Percentiles rank a stretch among this genome's conserved stretches.
Conservation (phyloP, 2,888 invertebrate genomes). For the Lysandra bellargus region DNA sequence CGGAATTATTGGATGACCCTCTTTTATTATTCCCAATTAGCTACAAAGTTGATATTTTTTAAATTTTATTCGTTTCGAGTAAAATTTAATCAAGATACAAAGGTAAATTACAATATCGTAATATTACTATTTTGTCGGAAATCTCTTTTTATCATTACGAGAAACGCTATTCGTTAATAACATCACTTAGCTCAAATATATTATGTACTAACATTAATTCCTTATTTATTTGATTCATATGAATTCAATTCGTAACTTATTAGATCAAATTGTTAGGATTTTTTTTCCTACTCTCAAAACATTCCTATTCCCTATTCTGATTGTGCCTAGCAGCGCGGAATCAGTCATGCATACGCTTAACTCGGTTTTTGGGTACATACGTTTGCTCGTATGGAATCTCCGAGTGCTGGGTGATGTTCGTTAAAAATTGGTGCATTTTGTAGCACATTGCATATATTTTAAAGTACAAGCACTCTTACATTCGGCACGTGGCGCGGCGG, state of each 20-base stretch:
- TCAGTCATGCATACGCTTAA: conserved; percentile 28
- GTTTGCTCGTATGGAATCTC: conserved; percentile 23
- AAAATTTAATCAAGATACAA: background rate
- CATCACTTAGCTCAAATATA: background rate
- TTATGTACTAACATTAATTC: background rate
- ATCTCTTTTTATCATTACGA: background rate
- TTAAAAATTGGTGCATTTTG: conserved; percentile 21
- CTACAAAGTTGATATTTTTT: background rate
- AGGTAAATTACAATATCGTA: background rate
- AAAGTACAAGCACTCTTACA: conserved; percentile 20
- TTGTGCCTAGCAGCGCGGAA: background rate
- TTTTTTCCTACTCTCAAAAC: conserved; percentile 12
- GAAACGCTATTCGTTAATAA: background rate
- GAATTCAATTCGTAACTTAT: background rate
- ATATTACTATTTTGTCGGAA: background rate
- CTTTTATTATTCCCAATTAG: conserved; percentile 38
- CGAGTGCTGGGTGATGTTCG: conserved; percentile 13
- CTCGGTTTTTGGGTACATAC: conserved; percentile 19
- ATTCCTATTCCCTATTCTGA: conserved; percentile 19
- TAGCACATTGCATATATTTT: conserved; percentile 18
- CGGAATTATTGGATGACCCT: conserved; percentile 48
- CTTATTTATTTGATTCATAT: background rate
- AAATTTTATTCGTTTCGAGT: background rate
- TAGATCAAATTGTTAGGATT: background rate
- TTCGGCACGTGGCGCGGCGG: conserved; percentile 27